Conservation (phyloP, 2,113 vertebrate genomes). For the Ardeotis arabs region DNA sequence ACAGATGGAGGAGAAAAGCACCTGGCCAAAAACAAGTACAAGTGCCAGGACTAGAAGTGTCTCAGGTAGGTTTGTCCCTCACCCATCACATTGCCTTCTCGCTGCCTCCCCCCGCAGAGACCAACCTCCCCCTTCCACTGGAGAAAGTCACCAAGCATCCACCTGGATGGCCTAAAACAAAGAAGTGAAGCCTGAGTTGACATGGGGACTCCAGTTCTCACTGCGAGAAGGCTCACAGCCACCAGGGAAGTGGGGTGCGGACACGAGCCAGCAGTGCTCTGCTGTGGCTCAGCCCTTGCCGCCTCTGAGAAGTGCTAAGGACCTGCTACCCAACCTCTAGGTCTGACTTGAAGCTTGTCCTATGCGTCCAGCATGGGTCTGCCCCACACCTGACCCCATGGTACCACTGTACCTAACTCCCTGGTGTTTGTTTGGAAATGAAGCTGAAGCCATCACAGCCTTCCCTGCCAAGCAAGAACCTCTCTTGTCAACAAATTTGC, state of each 20-base stretch:
- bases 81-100: background rate
- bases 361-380: background rate
- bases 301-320: background rate
- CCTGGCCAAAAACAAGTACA: background rate
- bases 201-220: accelerated
- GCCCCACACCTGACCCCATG: background rate
- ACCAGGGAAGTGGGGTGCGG: background rate
- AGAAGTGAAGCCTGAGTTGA: background rate
- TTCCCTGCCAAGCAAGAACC: background rate
- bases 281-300: accelerated
- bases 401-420: accelerated
- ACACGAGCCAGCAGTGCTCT: background rate
- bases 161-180: background rate
- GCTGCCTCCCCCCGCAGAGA: accelerated
- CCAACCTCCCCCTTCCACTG: background rate
- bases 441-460: background rate
- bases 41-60: background rate
- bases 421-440: accelerated
- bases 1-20: background rate
- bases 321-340: background rate
- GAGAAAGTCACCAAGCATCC: background rate
- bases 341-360: background rate
- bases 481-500: background rate
- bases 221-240: background rate
- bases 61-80: background rate